Conservation (phyloP, 2,888 invertebrate species). For the Achlya flavicornis region DNA sequence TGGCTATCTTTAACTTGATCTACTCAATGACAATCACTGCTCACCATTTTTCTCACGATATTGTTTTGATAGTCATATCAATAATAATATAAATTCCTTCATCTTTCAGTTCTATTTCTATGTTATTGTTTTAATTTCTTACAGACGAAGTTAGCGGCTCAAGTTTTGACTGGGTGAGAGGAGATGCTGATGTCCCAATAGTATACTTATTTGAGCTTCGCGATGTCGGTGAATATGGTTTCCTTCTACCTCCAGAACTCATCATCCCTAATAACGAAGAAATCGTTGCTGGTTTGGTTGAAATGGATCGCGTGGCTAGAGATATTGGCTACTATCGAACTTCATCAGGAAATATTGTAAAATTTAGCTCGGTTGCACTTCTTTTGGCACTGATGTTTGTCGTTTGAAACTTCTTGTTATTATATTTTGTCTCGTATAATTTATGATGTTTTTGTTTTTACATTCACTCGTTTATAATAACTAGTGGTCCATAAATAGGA, state of each 20-base stretch:
- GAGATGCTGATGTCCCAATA: slow-evolving; percentile 77
- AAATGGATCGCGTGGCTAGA: slow-evolving; percentile 69
- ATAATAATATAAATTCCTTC: too few species aligned
- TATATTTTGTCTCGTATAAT: background rate
- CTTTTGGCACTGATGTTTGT: slow-evolving; percentile 27
- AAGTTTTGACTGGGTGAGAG: slow-evolving; percentile 85
- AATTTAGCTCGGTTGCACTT: slow-evolving; percentile 33
- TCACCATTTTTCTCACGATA: background rate
- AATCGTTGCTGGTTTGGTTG: slow-evolving; percentile 82
- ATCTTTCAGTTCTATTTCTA: too few species aligned
- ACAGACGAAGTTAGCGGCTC: slow-evolving; percentile 76
- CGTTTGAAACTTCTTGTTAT: slow-evolving; percentile 24
- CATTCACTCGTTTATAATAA: background rate
- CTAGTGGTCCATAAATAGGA: too few species aligned
- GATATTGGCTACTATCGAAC: slow-evolving; percentile 54
- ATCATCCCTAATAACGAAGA: slow-evolving; percentile 85
- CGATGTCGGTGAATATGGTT: slow-evolving; percentile 83
- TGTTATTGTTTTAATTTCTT: slow-evolving; percentile 17
- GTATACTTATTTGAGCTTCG: slow-evolving; percentile 85
- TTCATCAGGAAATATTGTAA: slow-evolving; percentile 30
- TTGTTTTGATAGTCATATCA: background rate
- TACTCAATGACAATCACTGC: background rate
- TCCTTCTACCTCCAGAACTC: slow-evolving; percentile 79
- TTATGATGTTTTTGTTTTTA: background rate
- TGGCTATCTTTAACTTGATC: background rate